phyloP scores from a whole-genome alignment of 2,888 invertebrate species.

The Steinernema hermaphroditum region DNA sequence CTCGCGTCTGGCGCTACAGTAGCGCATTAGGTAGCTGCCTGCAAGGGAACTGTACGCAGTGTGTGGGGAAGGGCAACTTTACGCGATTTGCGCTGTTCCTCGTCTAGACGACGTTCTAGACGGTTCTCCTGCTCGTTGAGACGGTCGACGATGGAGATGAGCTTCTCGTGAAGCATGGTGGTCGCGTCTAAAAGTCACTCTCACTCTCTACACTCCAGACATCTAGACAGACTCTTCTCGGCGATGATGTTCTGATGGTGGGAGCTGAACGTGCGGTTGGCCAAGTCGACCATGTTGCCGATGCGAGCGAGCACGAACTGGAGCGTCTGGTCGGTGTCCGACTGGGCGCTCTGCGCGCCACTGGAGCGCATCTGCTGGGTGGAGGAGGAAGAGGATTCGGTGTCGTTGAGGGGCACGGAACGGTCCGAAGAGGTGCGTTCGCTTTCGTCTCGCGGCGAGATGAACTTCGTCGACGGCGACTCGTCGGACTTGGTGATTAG shows the following conservation, averaged over 20 bases:
- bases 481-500: conserved; percentile 19
- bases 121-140: conserved; percentile 1
- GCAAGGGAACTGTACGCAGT: not conserved
- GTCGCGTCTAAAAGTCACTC: not conserved
- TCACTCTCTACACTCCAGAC: not conserved
- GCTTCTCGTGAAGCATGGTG: not conserved
- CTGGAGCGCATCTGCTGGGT: conserved; percentile 26
- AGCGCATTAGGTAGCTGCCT: not conserved
- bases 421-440: conserved; percentile 24
- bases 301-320: conserved; percentile 47
- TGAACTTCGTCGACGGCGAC: not conserved
- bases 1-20: not conserved
- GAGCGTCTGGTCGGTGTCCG: conserved; percentile 34
- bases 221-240: not conserved
- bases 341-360: conserved; percentile 17
- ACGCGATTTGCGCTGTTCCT: conserved; percentile 1
- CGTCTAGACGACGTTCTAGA: conserved; percentile 13
- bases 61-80: not conserved
- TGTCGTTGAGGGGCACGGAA: conserved; percentile 10
- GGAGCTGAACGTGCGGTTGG: conserved; percentile 50
- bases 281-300: conserved; percentile 50
- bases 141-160: not conserved
- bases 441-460: conserved; percentile 1
- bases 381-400: conserved; percentile 6
- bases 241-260: conserved; percentile 44